These are phyloP conservation scores for Dryas iulia DNA, from an alignment of 1,140 invertebrate genomes.

Conservation along the genomic window DNA sequence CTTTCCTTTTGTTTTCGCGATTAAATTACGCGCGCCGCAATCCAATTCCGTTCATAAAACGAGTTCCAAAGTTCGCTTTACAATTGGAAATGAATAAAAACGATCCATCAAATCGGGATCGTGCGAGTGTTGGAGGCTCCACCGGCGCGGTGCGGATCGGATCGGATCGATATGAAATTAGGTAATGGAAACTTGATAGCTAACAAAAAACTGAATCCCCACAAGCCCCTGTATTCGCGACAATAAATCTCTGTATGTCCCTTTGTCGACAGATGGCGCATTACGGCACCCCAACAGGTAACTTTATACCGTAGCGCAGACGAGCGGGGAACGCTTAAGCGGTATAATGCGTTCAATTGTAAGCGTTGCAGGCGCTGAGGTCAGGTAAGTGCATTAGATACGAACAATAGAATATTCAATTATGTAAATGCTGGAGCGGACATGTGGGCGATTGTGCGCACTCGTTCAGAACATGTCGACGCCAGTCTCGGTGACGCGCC, in stretches of 20 bases:
- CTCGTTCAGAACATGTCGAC: slow-evolving; percentile 30
- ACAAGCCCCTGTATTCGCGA: slow-evolving; percentile 63
- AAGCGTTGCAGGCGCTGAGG: slow-evolving; percentile 49
- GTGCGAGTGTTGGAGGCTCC: slow-evolving; percentile 51
- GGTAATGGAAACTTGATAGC: slow-evolving; percentile 78
- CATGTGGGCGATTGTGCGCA: slow-evolving; percentile 61
- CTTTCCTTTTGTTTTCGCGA: slow-evolving; percentile 37
- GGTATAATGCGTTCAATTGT: slow-evolving; percentile 2
- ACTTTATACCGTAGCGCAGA: slow-evolving; percentile 47
- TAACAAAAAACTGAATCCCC: slow-evolving; percentile 69
- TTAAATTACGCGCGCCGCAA: slow-evolving; percentile 55
- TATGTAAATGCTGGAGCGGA: slow-evolving; percentile 62
- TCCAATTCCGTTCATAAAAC: slow-evolving; percentile 62
- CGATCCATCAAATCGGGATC: slow-evolving; percentile 72
- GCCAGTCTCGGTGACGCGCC: slow-evolving; percentile 11
- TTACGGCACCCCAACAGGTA: slow-evolving; percentile 62
- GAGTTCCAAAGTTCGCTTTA: slow-evolving; percentile 59
- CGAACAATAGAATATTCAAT: slow-evolving; percentile 74
- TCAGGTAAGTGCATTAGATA: slow-evolving; percentile 67
- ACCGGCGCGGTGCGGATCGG: slow-evolving; percentile 42
- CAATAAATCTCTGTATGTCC: slow-evolving; percentile 72
- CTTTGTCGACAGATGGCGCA: slow-evolving; percentile 65
- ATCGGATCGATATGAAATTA: slow-evolving; percentile 77
- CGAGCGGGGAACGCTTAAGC: slow-evolving; percentile 41
- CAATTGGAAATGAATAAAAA: slow-evolving; percentile 70